phyloP scores from a whole-genome alignment of 2,888 invertebrate species.

The Ophion ellenae region DNA sequence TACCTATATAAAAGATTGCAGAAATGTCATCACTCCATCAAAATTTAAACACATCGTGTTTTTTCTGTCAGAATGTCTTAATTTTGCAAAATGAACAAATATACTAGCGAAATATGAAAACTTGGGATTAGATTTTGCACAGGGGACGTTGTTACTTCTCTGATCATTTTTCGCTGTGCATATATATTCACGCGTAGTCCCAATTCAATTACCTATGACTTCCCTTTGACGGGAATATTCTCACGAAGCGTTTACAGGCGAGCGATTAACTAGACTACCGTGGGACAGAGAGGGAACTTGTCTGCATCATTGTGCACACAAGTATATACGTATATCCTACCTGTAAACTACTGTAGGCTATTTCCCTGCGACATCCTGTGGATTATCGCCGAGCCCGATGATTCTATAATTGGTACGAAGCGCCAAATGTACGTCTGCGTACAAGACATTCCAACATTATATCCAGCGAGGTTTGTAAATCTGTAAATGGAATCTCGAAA shows the following conservation, averaged over 20 bases:
- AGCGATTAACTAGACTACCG: slow-evolving; percentile 21
- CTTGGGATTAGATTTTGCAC: not conserved
- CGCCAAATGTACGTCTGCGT: slow-evolving; percentile 8
- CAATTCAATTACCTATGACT: slow-evolving; percentile 46
- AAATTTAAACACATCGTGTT: too few species aligned
- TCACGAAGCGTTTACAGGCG: slow-evolving; percentile 45
- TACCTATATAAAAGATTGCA: too few species aligned
- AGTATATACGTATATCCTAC: slow-evolving; percentile 21
- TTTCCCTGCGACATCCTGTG: slow-evolving; percentile 60
- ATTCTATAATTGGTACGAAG: slow-evolving; percentile 71
- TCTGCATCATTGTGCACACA: slow-evolving; percentile 14
- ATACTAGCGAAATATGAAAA: too few species aligned
- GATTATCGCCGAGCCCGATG: slow-evolving; percentile 69
- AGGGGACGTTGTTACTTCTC: not conserved
- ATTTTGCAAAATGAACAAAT: too few species aligned
- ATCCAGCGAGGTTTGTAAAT: not conserved
- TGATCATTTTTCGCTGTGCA: not conserved
- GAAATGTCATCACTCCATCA: too few species aligned
- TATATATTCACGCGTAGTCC: not conserved
- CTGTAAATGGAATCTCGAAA: too few species aligned
- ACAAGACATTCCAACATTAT: not conserved
- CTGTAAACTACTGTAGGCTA: slow-evolving; percentile 26
- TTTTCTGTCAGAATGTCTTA: too few species aligned
- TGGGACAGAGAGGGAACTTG: slow-evolving; percentile 33
- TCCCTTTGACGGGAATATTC: slow-evolving; percentile 43